phyloP scores from a whole-genome alignment of 2,797 vertebrate species.

The Hippoglossus hippoglossus region DNA sequence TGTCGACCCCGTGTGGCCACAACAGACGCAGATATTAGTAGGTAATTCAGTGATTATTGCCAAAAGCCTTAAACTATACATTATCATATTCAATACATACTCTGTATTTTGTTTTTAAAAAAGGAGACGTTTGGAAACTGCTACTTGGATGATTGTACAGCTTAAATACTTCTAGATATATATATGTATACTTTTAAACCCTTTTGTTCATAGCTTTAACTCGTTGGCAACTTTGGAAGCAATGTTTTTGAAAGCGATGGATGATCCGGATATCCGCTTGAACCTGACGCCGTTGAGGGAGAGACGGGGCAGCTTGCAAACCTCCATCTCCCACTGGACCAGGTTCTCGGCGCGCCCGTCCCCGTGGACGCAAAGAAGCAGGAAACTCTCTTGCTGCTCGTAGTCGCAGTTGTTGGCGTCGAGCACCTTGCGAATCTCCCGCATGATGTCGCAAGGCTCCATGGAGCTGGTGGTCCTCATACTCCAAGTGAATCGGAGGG shows the following conservation, averaged over 20 bases:
- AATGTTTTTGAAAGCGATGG: conserved; percentile 99
- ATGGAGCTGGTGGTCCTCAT: conserved; percentile 98
- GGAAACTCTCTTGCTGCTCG: conserved; percentile 95
- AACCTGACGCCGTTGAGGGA: conserved; percentile 96
- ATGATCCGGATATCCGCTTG: conserved; percentile 97
- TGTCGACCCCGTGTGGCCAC: conserved; percentile 66
- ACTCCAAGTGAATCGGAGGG: conserved; percentile 94
- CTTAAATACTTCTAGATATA: conserved; percentile 87
- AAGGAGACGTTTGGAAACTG: conserved; percentile 88
- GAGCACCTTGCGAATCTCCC: conserved; percentile 95
- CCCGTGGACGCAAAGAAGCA: conserved; percentile 95
- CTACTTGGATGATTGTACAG: conserved; percentile 95
- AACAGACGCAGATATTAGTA: conserved; percentile 80
- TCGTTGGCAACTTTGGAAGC: conserved; percentile 97
- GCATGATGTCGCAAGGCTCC: conserved; percentile 97
- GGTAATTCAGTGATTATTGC: conserved; percentile 97
- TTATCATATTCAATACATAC: conserved; percentile 88
- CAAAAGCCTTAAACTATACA: conserved; percentile 95
- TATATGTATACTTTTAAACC: conserved; percentile 67
- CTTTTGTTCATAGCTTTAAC: conserved; percentile 94
- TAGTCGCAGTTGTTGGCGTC: conserved; percentile 97
- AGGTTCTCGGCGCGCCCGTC: conserved; percentile 92
- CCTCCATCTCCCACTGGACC: conserved; percentile 99
- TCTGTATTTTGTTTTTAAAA: conserved; percentile 85
- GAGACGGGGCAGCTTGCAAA: conserved; percentile 95